Evolutionary conservation across 2,113 vertebrate genomes (phyloP).

Genomic region (Tricholaema leucomelas): DNA sequence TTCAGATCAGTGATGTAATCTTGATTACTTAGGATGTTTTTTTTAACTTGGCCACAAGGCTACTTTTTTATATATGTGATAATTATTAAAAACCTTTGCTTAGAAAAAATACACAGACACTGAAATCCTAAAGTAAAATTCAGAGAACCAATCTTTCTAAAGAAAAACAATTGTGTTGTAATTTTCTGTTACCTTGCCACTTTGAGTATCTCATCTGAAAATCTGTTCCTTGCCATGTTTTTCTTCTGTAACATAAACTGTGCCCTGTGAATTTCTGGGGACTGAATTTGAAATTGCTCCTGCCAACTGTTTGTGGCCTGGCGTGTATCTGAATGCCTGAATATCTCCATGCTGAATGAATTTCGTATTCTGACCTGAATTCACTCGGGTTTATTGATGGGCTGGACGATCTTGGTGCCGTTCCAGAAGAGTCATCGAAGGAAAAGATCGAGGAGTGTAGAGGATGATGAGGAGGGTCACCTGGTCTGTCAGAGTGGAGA

Average conservation of each 20-base stretch:
- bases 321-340: conserved; percentile 88
- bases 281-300: conserved; percentile 99
- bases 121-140: conserved; percentile 60
- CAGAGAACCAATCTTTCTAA: conserved; percentile 33
- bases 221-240: conserved; percentile 99
- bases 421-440: conserved; percentile 91
- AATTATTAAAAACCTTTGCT: conserved; percentile 27
- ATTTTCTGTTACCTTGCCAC: conserved; percentile 3
- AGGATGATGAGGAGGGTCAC: conserved; percentile 95
- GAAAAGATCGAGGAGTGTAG: conserved; percentile 94
- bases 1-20: neutral
- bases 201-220: conserved; percentile 83
- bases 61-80: neutral
- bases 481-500: conserved; percentile 98
- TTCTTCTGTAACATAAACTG: conserved; percentile 99
- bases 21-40: neutral
- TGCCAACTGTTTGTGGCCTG: conserved; percentile 92
- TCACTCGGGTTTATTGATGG: conserved; percentile 81
- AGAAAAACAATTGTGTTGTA: conserved; percentile 69
- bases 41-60: conserved; percentile 40
- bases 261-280: conserved; percentile 98
- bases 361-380: conserved; percentile 91
- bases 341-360: conserved; percentile 91
- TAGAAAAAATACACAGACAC: neutral
- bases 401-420: conserved; percentile 80